Evolutionary conservation across 37 sponge, comb jelly and placozoan genomes (phyloP).

Genomic region (Bolinopsis microptera): DNA sequence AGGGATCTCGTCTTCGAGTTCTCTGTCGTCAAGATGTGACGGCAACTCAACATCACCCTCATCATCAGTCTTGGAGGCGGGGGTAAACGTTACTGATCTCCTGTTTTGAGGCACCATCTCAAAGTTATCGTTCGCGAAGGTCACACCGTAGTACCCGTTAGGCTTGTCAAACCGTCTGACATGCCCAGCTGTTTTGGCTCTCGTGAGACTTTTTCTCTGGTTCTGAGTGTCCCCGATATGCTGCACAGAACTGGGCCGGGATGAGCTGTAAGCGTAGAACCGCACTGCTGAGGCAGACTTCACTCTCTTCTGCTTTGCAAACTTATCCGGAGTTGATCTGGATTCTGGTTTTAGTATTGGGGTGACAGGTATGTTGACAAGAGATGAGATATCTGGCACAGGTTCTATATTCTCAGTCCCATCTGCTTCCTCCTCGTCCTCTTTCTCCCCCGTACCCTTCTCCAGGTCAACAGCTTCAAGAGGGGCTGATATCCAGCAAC

Average conservation of each 20-base stretch:
- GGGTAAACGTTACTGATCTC: constrained; percentile 25
- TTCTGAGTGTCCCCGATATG: background rate
- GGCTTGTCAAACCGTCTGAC: background rate
- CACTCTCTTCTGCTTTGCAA: constrained; percentile 1
- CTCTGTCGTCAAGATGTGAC: background rate
- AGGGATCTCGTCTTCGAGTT: constrained; percentile 52
- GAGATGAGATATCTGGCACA: background rate
- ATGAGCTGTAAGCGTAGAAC: constrained; percentile 50
- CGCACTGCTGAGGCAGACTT: constrained; percentile 47
- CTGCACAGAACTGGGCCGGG: background rate
- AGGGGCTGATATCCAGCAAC: constrained; percentile 50
- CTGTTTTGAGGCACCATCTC: background rate
- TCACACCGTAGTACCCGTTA: constrained; percentile 6
- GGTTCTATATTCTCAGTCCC: background rate
- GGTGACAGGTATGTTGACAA: background rate
- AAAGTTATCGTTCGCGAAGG: constrained; percentile 39
- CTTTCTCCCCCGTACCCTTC: background rate
- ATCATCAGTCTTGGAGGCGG: constrained; percentile 5
- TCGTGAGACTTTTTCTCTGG: background rate
- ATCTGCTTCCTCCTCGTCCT: background rate
- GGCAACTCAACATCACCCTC: background rate
- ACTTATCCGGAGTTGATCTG: background rate
- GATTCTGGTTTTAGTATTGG: constrained; percentile 43
- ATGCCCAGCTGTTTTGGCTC: constrained; percentile 52
- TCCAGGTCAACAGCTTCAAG: background rate